Conservation (phyloP, 2,888 invertebrate species). For the Odontocolon sp. region DNA sequence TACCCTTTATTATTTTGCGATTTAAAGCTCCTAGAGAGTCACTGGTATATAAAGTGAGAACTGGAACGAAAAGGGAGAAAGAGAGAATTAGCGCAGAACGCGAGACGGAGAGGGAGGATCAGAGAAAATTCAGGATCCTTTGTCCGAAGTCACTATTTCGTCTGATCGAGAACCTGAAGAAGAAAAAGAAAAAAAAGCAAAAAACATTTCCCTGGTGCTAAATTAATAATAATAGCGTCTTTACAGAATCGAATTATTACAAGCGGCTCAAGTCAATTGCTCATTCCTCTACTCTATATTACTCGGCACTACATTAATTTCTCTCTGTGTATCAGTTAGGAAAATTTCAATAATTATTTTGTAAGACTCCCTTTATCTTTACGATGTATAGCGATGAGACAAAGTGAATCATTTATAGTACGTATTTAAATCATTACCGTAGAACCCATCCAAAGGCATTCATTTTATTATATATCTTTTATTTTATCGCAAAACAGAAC, state of each 20-base stretch:
- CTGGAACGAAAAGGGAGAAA: constrained; percentile 14
- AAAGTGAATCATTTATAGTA: too few species aligned
- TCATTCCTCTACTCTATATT: too few species aligned
- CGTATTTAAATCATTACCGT: too few species aligned
- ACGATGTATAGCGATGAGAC: too few species aligned
- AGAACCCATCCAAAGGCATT: too few species aligned
- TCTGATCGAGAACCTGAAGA: background rate
- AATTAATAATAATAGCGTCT: background rate
- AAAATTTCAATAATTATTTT: background rate
- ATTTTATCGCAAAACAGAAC: too few species aligned
- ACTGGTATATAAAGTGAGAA: constrained; percentile 25
- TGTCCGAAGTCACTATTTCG: background rate
- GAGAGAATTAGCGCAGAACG: background rate
- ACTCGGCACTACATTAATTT: too few species aligned
- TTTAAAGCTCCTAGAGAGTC: constrained; percentile 36
- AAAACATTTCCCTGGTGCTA: background rate
- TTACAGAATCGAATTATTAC: background rate
- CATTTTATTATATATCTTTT: too few species aligned
- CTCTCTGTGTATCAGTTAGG: too few species aligned
- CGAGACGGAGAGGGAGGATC: background rate
- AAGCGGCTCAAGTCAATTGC: background rate
- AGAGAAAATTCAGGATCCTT: background rate
- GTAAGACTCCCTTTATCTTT: too few species aligned
- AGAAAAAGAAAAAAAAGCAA: background rate
- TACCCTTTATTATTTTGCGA: constrained; percentile 51